These are phyloP conservation scores for Penaeus chinensis DNA, from an alignment of 1,140 invertebrate genomes.

Conservation along the genomic window DNA sequence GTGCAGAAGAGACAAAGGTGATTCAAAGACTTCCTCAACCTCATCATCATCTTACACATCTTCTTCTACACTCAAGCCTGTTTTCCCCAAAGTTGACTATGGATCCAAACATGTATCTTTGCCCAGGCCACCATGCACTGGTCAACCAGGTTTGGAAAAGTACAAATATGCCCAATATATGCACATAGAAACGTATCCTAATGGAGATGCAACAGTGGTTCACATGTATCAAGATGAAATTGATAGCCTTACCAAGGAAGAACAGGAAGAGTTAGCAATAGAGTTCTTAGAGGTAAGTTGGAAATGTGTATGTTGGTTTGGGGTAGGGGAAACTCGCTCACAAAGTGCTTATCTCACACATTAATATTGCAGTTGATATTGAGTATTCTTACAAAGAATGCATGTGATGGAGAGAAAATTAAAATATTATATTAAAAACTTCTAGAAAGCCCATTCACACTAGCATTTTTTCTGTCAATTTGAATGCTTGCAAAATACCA, in stretches of 20 bases:
- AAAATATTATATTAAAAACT: too few species aligned
- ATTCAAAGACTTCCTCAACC: slow-evolving; percentile 62
- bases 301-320: not conserved
- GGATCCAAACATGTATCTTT: slow-evolving; percentile 69
- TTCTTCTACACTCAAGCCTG: slow-evolving; percentile 5
- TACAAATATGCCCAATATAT: slow-evolving; percentile 80
- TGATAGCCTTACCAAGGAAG: slow-evolving; percentile 77
- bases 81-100: slow-evolving; percentile 67
- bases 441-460: too few species aligned
- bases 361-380: too few species aligned
- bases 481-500: too few species aligned
- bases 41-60: slow-evolving; percentile 65
- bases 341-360: not conserved
- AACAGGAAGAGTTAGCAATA: slow-evolving; percentile 85
- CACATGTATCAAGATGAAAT: slow-evolving; percentile 95
- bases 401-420: too few species aligned
- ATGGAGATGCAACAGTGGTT: slow-evolving; percentile 93
- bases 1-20: slow-evolving; percentile 71
- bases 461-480: too few species aligned
- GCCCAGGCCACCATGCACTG: slow-evolving; percentile 67
- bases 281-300: slow-evolving; percentile 85
- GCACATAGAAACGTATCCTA: slow-evolving; percentile 91
- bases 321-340: not conserved
- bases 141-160: slow-evolving; percentile 69
- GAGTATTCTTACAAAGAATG: too few species aligned